Percentiles rank a stretch among this genome's conserved stretches.
phyloP scores from a whole-genome alignment of 2,113 vertebrate species.

The Nettapus auritus region DNA sequence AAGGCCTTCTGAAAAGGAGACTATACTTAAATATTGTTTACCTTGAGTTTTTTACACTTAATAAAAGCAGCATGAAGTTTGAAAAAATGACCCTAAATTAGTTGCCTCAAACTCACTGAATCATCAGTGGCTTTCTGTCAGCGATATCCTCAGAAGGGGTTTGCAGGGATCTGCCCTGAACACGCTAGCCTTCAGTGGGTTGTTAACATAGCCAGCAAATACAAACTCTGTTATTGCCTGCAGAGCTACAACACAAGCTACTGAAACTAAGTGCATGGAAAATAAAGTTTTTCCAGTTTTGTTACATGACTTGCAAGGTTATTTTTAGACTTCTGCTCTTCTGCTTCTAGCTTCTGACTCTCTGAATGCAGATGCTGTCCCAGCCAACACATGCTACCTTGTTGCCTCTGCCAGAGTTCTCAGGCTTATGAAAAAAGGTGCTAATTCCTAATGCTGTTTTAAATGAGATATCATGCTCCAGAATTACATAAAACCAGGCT shows the following conservation, averaged over 20 bases:
- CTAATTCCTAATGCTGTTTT: not conserved
- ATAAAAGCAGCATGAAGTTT: not conserved
- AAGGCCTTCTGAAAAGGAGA: not conserved
- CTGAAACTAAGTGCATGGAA: not conserved
- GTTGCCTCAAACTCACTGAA: not conserved
- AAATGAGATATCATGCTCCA: not conserved
- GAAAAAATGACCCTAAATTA: not conserved
- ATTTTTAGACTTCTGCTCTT: not conserved
- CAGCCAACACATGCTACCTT: rapidly evolving
- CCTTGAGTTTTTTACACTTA: not conserved
- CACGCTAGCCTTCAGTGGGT: not conserved
- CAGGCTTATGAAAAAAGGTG: not conserved
- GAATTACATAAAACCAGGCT: not conserved
- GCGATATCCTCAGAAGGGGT: not conserved
- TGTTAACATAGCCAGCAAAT: rapidly evolving
- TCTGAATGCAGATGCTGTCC: not conserved
- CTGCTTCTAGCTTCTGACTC: not conserved
- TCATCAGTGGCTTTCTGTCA: not conserved
- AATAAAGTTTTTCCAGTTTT: not conserved
- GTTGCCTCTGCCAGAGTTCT: not conserved
- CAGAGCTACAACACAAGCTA: rapidly evolving
- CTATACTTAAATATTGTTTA: not conserved
- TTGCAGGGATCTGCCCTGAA: not conserved
- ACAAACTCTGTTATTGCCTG: not conserved
- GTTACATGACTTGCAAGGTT: not conserved